phyloP scores from a whole-genome alignment of 35 echinoderm and acorn worm genomes.

The Apostichopus japonicus region DNA sequence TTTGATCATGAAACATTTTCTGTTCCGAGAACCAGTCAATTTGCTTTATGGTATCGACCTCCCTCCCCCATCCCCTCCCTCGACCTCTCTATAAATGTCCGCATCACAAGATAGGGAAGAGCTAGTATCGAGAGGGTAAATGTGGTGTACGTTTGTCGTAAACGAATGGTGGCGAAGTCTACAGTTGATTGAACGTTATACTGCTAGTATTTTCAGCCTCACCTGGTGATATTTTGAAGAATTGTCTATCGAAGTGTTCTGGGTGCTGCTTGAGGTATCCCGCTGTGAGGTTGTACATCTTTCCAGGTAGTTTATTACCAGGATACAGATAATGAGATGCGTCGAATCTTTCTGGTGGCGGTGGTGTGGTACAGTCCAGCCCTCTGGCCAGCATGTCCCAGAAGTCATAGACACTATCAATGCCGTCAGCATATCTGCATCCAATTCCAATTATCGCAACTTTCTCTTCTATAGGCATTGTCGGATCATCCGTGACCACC shows the following conservation, averaged over 20 bases:
- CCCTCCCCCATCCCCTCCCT: too few species aligned
- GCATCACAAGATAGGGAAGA: too few species aligned
- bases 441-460: conserved; percentile 96
- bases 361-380: conserved; percentile 84
- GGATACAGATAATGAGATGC: conserved; percentile 89
- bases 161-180: not conserved
- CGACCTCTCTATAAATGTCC: too few species aligned
- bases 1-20: too few species aligned
- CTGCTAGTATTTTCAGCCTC: not conserved
- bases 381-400: conserved; percentile 94
- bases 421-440: conserved; percentile 93
- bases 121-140: too few species aligned
- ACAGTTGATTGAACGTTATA: not conserved
- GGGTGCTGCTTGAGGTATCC: conserved; percentile 84
- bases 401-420: conserved; percentile 75
- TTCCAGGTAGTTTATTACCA: conserved; percentile 81
- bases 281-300: conserved; percentile 93
- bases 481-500: conserved; percentile 63
- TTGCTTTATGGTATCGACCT: too few species aligned
- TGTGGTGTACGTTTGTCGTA: too few species aligned
- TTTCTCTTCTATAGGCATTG: conserved; percentile 71
- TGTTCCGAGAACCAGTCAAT: too few species aligned
- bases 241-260: conserved; percentile 88
- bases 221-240: conserved; percentile 99
- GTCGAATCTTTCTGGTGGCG: conserved; percentile 85